A percentile compares a stretch with the other conserved stretches of the same genome.
Evolutionary conservation across 2,888 invertebrate genomes (phyloP).

Genomic region (Coleophora flavipennella): DNA sequence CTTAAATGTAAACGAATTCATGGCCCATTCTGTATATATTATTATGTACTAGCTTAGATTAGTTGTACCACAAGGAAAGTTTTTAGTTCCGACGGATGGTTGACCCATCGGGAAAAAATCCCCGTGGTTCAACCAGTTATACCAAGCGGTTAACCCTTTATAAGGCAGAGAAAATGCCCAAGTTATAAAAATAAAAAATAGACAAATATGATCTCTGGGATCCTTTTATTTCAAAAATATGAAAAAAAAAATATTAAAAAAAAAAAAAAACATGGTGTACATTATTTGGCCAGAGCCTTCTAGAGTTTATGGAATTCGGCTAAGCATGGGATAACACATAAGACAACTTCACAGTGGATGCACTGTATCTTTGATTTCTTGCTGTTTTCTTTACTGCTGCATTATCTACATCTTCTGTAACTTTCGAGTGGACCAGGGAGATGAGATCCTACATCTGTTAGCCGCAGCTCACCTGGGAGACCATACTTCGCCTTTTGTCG

Average conservation of each 20-base stretch:
- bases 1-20: too few relatives aligned
- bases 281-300: neutral
- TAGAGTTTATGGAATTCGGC: neutral
- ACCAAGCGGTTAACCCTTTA: neutral
- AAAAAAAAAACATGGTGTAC: neutral
- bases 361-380: conserved; percentile 16
- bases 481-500: conserved; percentile 15
- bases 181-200: conserved; percentile 8
- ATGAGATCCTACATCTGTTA: conserved; percentile 13
- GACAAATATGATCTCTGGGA: neutral
- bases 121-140: too few relatives aligned
- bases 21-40: too few relatives aligned
- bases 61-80: too few relatives aligned
- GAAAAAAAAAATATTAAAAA: too few relatives aligned
- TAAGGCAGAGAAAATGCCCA: conserved; percentile 7
- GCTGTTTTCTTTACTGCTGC: conserved; percentile 12
- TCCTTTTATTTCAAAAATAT: conserved; percentile 15
- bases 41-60: too few relatives aligned
- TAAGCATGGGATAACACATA: neutral
- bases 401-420: conserved; percentile 14
- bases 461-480: conserved; percentile 13
- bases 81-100: too few relatives aligned
- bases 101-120: too few relatives aligned
- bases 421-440: conserved; percentile 12
- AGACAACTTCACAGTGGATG: conserved; percentile 2